Evolutionary conservation across 2,888 invertebrate genomes (phyloP).

Genomic region (Eupsilia transversa): DNA sequence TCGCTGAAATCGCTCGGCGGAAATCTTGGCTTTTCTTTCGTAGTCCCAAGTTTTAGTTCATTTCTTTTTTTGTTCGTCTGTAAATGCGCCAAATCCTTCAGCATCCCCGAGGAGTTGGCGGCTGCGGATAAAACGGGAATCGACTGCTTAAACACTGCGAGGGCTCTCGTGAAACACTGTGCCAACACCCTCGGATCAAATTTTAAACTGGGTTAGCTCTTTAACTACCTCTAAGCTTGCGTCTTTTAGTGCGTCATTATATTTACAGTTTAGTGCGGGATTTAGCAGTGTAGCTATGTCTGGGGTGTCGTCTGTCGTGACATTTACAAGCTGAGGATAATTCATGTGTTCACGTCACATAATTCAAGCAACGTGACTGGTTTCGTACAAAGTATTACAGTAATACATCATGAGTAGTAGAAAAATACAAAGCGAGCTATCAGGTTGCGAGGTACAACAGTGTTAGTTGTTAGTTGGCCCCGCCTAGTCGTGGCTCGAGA

Average conservation of each 20-base stretch:
- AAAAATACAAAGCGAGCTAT: constrained; percentile 75
- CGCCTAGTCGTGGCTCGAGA: constrained; percentile 75
- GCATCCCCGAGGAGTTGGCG: constrained; percentile 77
- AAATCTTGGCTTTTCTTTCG: constrained; percentile 76
- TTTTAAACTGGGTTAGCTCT: constrained; percentile 78
- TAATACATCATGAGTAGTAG: constrained; percentile 65
- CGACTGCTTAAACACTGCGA: constrained; percentile 82
- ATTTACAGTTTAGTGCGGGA: constrained; percentile 42
- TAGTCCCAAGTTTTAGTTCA: constrained; percentile 68
- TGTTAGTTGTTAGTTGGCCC: constrained; percentile 77
- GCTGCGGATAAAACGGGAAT: constrained; percentile 79
- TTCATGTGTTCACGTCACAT: constrained; percentile 64
- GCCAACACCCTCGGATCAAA: constrained; percentile 79
- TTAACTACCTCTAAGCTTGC: constrained; percentile 38
- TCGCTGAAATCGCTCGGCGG: constrained; percentile 69
- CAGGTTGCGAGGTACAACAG: constrained; percentile 75
- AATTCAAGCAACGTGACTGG: constrained; percentile 66
- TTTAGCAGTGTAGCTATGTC: constrained; percentile 42
- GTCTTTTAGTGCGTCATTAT: constrained; percentile 39
- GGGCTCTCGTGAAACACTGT: constrained; percentile 76
- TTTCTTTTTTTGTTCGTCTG: constrained; percentile 76
- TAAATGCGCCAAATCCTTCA: constrained; percentile 81
- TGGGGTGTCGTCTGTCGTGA: constrained; percentile 42
- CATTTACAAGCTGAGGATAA: constrained; percentile 61
- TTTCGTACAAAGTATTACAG: constrained; percentile 63